These are phyloP conservation scores for Leptoteleia sp. DNA, from an alignment of 1,140 invertebrate species.

Conservation along the genomic window DNA sequence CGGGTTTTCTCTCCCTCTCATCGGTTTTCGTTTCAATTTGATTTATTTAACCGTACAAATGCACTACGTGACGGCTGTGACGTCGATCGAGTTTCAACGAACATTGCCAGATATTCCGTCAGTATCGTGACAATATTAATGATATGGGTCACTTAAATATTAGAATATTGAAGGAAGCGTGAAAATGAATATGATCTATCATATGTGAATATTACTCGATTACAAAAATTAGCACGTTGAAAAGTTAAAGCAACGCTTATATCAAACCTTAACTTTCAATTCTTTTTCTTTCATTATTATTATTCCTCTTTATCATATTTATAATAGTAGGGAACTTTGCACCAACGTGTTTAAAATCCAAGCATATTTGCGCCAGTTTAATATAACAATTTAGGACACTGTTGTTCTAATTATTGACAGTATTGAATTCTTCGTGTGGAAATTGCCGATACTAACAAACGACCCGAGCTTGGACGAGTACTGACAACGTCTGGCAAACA, in stretches of 20 bases:
- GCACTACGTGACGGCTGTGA: constrained; percentile 53
- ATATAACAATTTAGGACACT: constrained; percentile 4
- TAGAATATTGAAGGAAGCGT: constrained; percentile 18
- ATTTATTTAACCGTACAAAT: constrained; percentile 35
- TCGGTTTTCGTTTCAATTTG: constrained; percentile 5
- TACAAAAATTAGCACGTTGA: too few species aligned
- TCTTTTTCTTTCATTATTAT: too few species aligned
- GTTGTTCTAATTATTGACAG: constrained; percentile 22
- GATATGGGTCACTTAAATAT: constrained; percentile 43
- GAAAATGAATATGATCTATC: too few species aligned
- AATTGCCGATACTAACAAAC: constrained; percentile 11
- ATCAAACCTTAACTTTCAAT: too few species aligned
- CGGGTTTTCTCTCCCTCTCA: not conserved
- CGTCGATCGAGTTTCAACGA: constrained; percentile 43
- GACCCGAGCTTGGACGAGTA: too few species aligned
- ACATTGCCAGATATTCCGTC: constrained; percentile 37
- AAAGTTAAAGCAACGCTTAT: too few species aligned
- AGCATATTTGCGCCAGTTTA: constrained; percentile 27
- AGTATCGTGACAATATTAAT: constrained; percentile 47
- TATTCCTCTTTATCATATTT: too few species aligned
- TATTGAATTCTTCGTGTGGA: constrained; percentile 15
- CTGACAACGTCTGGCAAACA: too few species aligned
- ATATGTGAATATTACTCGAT: too few species aligned
- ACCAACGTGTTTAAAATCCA: constrained; percentile 6
- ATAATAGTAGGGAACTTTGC: constrained; percentile 31